These are phyloP conservation scores for Mionectes macconnelli DNA, from an alignment of 2,113 vertebrate species.

Conservation along the genomic window DNA sequence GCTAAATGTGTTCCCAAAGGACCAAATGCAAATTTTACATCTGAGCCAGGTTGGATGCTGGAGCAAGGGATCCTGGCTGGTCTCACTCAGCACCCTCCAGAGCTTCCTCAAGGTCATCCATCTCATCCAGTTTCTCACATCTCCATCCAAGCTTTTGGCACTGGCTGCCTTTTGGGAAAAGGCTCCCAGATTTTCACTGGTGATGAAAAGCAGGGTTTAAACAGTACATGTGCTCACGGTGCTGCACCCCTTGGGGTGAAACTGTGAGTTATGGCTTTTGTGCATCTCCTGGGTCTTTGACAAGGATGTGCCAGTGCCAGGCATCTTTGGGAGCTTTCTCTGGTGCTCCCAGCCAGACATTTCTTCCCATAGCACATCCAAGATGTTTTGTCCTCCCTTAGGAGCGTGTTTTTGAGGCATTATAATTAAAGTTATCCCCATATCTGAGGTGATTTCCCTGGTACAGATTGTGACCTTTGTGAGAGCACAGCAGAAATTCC, in stretches of 20 bases:
- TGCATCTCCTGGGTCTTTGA: no score
- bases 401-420: not conserved
- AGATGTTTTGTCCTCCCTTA: not conserved
- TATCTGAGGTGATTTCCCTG: not conserved
- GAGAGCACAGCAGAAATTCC: not conserved
- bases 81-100: not conserved
- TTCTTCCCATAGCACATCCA: not conserved
- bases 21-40: not conserved
- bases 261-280: not conserved
- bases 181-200: not conserved
- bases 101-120: not conserved
- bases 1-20: not conserved
- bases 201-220: not conserved
- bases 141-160: not conserved
- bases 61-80: not conserved
- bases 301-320: not conserved
- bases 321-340: not conserved
- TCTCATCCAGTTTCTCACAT: not conserved
- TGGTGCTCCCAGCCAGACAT: not conserved
- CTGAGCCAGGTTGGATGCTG: not conserved
- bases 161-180: not conserved
- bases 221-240: not conserved
- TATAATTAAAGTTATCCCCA: not conserved
- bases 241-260: not conserved
- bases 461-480: not conserved